A percentile compares a stretch with the other conserved stretches of the same genome.
Evolutionary conservation across 2,797 vertebrate species (phyloP).

Genomic region (Alcedo atthis): DNA sequence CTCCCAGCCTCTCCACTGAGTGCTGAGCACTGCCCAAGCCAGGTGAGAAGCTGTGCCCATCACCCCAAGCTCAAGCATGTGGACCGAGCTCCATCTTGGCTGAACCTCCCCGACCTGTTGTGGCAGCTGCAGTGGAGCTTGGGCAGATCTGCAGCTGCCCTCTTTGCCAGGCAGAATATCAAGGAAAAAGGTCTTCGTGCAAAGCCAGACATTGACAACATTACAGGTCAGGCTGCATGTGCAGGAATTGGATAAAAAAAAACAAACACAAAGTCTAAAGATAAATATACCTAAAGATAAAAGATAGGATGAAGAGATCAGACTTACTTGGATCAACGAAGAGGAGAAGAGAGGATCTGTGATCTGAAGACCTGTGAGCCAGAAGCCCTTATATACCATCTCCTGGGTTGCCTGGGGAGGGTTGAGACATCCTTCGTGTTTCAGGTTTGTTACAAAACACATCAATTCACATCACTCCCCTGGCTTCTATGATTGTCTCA

Average conservation of each 20-base stretch:
- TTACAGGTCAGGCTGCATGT: accelerated
- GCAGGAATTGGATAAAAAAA: not conserved
- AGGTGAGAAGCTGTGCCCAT: not conserved
- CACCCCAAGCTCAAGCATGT: not conserved
- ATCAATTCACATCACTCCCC: not conserved
- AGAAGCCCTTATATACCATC: not conserved
- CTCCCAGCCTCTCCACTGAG: not conserved
- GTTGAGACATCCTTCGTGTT: not conserved
- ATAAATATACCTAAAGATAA: too few relatives aligned
- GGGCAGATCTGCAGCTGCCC: not conserved
- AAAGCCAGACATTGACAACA: not conserved
- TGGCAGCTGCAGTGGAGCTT: not conserved
- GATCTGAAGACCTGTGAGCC: not conserved
- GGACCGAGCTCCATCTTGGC: not conserved
- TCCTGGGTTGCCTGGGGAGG: not conserved
- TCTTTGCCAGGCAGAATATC: not conserved
- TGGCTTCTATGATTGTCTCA: not conserved
- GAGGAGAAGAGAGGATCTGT: not conserved
- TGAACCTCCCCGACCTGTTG: too few relatives aligned
- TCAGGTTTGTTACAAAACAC: not conserved
- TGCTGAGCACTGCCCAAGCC: not conserved
- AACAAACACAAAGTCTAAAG: not conserved
- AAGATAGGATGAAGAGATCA: not conserved
- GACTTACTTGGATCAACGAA: not conserved
- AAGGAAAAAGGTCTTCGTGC: not conserved